Evolutionary conservation across 2,113 vertebrate genomes (phyloP).

Genomic region (Apodemus speciosus): DNA sequence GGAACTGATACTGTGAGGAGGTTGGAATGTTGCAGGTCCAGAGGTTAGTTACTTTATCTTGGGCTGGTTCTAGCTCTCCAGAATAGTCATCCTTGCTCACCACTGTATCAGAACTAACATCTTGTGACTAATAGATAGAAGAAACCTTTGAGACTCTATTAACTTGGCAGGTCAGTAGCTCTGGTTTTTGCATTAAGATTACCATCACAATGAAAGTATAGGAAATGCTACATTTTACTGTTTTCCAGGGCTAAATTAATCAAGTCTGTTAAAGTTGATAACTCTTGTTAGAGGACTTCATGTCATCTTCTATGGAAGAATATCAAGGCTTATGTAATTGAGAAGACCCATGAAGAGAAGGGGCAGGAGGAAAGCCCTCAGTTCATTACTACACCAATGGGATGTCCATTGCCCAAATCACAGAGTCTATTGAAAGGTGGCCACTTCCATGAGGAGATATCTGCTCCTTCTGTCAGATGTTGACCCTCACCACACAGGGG

Average conservation of each 20-base stretch:
- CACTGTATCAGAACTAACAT: neutral
- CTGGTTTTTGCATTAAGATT: neutral
- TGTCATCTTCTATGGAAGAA: neutral
- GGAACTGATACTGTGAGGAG: neutral
- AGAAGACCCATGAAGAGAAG: neutral
- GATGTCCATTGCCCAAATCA: neutral
- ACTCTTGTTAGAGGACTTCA: neutral
- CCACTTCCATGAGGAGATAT: neutral
- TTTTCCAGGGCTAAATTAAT: conserved; percentile 39
- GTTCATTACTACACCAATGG: neutral
- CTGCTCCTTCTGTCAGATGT: neutral
- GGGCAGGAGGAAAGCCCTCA: neutral
- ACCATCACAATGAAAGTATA: neutral
- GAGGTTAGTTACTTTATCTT: neutral
- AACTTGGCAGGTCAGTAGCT: neutral
- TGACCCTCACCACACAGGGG: neutral
- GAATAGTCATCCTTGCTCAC: neutral
- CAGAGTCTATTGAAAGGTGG: neutral
- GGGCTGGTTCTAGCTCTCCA: neutral
- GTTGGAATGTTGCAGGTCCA: neutral
- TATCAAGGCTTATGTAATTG: neutral
- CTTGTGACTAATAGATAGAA: neutral
- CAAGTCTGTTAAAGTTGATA: neutral
- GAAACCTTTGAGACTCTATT: neutral
- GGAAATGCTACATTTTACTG: neutral